Percentiles rank a stretch among this genome's conserved stretches.
These are phyloP conservation scores for Caenorhabditis briggsae DNA, from an alignment of 1,140 invertebrate species.

Conservation along the genomic window DNA sequence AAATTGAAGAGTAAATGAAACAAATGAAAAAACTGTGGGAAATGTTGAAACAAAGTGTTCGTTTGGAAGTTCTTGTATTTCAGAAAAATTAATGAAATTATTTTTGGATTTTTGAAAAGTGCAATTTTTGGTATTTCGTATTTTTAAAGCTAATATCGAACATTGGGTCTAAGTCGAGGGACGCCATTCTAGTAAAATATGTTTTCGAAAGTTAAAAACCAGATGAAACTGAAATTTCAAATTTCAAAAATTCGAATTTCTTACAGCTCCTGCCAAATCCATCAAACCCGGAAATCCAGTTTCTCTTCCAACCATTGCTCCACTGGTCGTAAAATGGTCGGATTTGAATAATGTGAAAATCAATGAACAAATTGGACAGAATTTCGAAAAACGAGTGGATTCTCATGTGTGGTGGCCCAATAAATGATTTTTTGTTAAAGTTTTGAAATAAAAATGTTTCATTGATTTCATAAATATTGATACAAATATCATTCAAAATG, in stretches of 20 bases:
- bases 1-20: not conserved
- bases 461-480: not conserved
- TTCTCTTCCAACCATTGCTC: constrained; percentile 66
- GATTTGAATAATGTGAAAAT: constrained; percentile 65
- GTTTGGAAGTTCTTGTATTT: too few species aligned
- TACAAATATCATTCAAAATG: too few species aligned
- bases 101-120: too few species aligned
- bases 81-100: too few species aligned
- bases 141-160: too few species aligned
- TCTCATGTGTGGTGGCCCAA: constrained; percentile 70
- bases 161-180: too few species aligned
- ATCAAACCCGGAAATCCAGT: constrained; percentile 63
- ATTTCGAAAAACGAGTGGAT: constrained; percentile 69
- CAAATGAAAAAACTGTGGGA: too few species aligned
- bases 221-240: not conserved
- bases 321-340: constrained; percentile 65
- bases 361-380: constrained; percentile 68
- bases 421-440: constrained; percentile 52
- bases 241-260: not conserved
- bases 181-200: too few species aligned
- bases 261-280: constrained; percentile 66
- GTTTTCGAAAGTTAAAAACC: too few species aligned
- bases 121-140: too few species aligned
- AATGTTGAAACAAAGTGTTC: too few species aligned
- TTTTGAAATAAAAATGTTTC: constrained; percentile 1